phyloP scores from a whole-genome alignment of 2,888 invertebrate species.

The Penaeus monodon region DNA sequence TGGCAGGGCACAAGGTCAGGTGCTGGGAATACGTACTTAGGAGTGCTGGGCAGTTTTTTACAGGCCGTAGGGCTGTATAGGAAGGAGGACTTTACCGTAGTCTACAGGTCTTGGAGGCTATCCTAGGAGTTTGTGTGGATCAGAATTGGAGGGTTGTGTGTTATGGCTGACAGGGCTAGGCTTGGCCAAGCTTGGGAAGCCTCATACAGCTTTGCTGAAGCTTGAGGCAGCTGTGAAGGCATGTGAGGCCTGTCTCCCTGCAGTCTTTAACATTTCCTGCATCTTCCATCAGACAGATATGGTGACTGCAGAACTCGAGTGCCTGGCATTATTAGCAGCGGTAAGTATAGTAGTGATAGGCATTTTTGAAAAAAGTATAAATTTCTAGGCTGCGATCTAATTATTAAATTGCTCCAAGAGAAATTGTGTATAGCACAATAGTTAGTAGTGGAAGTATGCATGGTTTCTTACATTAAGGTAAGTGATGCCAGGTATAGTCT shows the following conservation, averaged over 20 bases:
- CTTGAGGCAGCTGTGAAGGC: conserved; percentile 41
- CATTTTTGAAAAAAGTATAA: neutral
- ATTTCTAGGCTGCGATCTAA: neutral
- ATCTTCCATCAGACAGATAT: conserved; percentile 24
- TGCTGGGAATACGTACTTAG: neutral
- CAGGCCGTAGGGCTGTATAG: conserved; percentile 4
- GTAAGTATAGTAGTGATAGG: conserved; percentile 35
- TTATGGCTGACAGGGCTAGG: conserved; percentile 36
- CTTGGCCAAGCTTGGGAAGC: conserved; percentile 31
- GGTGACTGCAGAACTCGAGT: conserved; percentile 31
- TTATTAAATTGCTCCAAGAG: too few relatives aligned
- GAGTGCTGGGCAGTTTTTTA: conserved; percentile 4
- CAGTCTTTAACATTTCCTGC: conserved; percentile 44
- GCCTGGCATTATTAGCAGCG: conserved; percentile 39
- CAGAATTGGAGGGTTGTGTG: conserved; percentile 27
- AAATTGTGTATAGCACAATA: too few relatives aligned
- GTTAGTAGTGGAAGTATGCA: too few relatives aligned
- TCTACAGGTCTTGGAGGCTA: conserved; percentile 4
- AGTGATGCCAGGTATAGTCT: too few relatives aligned
- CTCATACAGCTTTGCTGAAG: conserved; percentile 25
- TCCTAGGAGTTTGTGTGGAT: neutral
- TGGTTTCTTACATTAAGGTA: too few relatives aligned
- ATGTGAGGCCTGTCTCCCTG: conserved; percentile 17
- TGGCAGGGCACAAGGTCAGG: neutral
- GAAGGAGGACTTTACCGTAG: conserved; percentile 13